Base-by-base conservation (phyloP, 2,888 invertebrate species). In the Platycheirus albimanus region DNA sequence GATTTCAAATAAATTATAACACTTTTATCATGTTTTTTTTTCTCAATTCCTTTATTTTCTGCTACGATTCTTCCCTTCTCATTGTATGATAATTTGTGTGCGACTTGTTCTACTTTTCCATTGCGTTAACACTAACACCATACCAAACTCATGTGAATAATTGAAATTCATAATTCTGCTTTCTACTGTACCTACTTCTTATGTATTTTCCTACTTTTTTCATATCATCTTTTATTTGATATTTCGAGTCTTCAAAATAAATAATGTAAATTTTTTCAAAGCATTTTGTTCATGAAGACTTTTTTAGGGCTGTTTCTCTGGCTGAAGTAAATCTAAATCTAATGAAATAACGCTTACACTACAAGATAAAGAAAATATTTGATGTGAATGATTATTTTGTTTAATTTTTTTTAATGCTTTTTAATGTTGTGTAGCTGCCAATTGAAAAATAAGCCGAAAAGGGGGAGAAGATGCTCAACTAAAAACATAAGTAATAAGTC, bases 101-200 rank as follows among this genome's bases (percentile, higher is more conserved):
- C 63, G 76, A 64, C 63, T 63, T 77, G 76, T 63, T 77, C 76
- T 49, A 77, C 69, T 24, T 77, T 77, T 69, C 17, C 36, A 38
- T 70, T 54, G 49, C 69, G 63, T 69, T 76, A 52, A 61, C 61
- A 76, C 69, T 69, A 43, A 61, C 51, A 75, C 69, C n/a, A n/a
- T n/a, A n/a, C n/a, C n/a, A n/a, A n/a, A 15, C 45, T 15, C 52
- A 30, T 36, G 56, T 15, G 41, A 66, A 61, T 61, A 80, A 75
- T 70, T 80, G 51, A 76, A 80, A 80, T 72, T 78, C 71, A 45
- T 78, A 74, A n/a, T n/a, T 70, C 79, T 70, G 58, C 76, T 58
- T 61, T 70, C 58, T 43, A 67, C 54, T 36, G 72, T 67, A 58
- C 67, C 8, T 36, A 36, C 36, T 36, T 36, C 6, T 11, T 61